Evolutionary conservation across 2,797 vertebrate species (phyloP), one percentile per base, ranked within the genome.

Genomic region (Pelodytes ibericus): DNA sequence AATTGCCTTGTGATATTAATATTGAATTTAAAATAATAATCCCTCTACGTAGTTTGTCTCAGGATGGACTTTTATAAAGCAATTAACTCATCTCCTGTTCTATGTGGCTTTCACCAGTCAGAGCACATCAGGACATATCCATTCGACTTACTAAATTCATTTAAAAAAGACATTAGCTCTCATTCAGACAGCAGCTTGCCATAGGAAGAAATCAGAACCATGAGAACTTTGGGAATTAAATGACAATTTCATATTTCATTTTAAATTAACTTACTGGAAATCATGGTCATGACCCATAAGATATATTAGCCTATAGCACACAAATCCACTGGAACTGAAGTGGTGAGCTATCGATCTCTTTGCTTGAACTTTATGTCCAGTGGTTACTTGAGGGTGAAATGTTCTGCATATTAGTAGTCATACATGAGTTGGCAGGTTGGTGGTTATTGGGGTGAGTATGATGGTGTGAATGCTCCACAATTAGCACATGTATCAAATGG

Each of bases 161-260:
- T 22, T 61, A 36, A 65, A 64, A 64, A 65, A 73, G 63, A 73
- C 64, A 64, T 64, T 73, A 73, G 71, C 53, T 73, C 63, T 73
- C 60, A 56, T 64, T 64, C 44, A 71, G 41, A 71, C 56, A 10
- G 24, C 20, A 64, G 61, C 63, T 72, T 13, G 27, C 44, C 30
- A 72, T 73, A 64, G 27, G 16, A 18, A 73, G n/a, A 73, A 49
- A 41, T 31, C 10, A 39, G 29, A 27, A 2, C 27, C 49, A 22
- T 39, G 22, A 24, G 27, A 25, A 64, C 20, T 36, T 51, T 15
- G 5, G 18, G 44, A 73, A 29, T 62, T 39, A 72, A 63, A 33
- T 51, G 29, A 13, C 44, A n/a, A 29, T 63, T 59, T 72, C 51
- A 63, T 51, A 63, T 60, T 58, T 36, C 27, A 63, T 36, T 53